Percentiles rank a stretch among this genome's conserved stretches.
These are phyloP conservation scores for Tetrapedia diversipes DNA, from an alignment of 2,888 invertebrate species.

Conservation along the genomic window DNA sequence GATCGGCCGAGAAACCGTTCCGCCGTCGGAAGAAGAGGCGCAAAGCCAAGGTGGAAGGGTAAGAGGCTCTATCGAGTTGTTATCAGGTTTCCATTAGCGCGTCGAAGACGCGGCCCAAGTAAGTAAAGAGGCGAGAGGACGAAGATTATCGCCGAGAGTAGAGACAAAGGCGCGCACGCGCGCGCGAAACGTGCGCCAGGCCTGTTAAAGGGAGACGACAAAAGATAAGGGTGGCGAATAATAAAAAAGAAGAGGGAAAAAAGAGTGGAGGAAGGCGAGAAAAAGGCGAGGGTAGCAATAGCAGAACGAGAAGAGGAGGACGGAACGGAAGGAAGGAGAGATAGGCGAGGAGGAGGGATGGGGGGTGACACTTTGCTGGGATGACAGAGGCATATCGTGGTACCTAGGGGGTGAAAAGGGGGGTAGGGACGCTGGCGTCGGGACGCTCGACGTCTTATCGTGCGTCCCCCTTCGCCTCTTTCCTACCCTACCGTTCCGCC, in stretches of 20 bases:
- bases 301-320: slow-evolving; percentile 25
- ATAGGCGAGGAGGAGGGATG: slow-evolving; percentile 33
- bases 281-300: slow-evolving; percentile 42
- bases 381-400: slow-evolving; percentile 69
- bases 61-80: slow-evolving; percentile 68
- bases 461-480: slow-evolving; percentile 64
- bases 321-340: slow-evolving; percentile 32
- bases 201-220: slow-evolving; percentile 12
- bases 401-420: slow-evolving; percentile 66
- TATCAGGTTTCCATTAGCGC: slow-evolving; percentile 78
- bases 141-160: slow-evolving; percentile 15
- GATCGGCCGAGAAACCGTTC: background rate
- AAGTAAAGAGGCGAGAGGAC: slow-evolving; percentile 25
- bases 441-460: slow-evolving; percentile 78
- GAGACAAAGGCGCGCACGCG: background rate
- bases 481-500: slow-evolving; percentile 57
- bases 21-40: slow-evolving; percentile 4
- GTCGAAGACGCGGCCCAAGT: too few relatives aligned
- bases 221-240: background rate
- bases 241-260: background rate
- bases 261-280: background rate
- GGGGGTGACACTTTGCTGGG: slow-evolving; percentile 63
- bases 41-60: slow-evolving; percentile 32
- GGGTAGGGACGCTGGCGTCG: slow-evolving; percentile 71
- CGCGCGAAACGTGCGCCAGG: too few relatives aligned